Base-by-base conservation (phyloP, 2,113 vertebrate genomes). In the Peromyscus polionotus region DNA sequence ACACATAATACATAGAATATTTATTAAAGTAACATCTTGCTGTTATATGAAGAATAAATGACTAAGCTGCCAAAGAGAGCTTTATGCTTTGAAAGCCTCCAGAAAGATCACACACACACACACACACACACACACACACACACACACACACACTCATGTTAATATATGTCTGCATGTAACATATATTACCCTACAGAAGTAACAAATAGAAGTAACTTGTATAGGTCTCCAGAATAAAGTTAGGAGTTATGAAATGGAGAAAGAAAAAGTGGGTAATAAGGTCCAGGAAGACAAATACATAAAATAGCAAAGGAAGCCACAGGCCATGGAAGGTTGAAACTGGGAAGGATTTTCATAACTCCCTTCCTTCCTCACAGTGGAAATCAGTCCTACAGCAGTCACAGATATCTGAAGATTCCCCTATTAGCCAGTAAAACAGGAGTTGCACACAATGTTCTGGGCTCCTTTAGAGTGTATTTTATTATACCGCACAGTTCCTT, bases 301-400 rank as follows among this genome's bases (percentile, higher is more conserved):
- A 31, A 73, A 61, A 54, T 11, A 36, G 7, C 20, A 84, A 79
- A 79, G 79, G 28, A 77, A 87, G 9, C 1, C 5, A 57, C n/a
- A 61, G 61, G 39, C 75, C 67, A 59, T 20, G 51, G n/a, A 77
- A 83, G 26, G 20, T n/a, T 76, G 28, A 93, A 83, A 86, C 20
- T 59, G 5, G 39, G 68, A 63, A 91, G 5, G n/a, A 81, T 45
- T 93, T 20, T 92, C 7, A n/a, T 68, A 87, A 72, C 33, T 8
- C 1, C 14, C 11, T 91, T 68, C 39, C 63, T 88, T 96, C 80
- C 83, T 91, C 54, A 72, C 42, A 68, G 51, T 91, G 31, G 42
- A 94, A 77, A 91, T 91, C 24, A 86, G 61, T 92, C 28, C 61
- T 81, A 85, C 57, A 81, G 48, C 88, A 90, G 14, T 92, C 85